Percentiles rank a stretch among this genome's conserved stretches.
phyloP scores from a whole-genome alignment of 2,888 invertebrate genomes.

The Euzetes globulus region DNA sequence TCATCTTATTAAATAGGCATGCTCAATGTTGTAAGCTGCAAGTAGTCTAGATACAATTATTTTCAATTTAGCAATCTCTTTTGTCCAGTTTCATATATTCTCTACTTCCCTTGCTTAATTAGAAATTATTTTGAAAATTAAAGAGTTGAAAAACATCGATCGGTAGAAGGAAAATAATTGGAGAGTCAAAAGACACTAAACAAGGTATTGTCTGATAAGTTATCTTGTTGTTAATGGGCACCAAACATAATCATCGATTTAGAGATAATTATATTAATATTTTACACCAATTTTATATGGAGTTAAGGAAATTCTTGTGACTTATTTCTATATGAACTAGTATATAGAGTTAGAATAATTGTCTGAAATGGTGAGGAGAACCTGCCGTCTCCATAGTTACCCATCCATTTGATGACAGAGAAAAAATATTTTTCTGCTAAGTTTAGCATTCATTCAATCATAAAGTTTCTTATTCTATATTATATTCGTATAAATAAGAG shows the following conservation, averaged over 20 bases:
- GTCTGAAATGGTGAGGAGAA: background rate
- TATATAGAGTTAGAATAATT: conserved; percentile 16
- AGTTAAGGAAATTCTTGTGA: background rate
- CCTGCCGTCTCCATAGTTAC: conserved; percentile 23
- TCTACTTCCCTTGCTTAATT: no score
- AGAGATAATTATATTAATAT: background rate
- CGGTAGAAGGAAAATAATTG: no score
- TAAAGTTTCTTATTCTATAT: conserved; percentile 20
- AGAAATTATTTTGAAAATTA: no score
- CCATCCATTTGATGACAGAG: conserved; percentile 18
- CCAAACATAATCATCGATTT: background rate
- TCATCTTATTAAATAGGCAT: no score
- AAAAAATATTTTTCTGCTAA: conserved; percentile 21
- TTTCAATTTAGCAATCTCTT: no score
- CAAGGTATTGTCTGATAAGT: background rate
- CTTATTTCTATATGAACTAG: background rate
- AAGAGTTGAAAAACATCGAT: no score
- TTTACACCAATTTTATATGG: background rate
- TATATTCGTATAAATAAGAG: background rate
- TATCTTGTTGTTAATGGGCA: background rate
- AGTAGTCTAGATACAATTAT: no score
- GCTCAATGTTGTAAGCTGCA: no score
- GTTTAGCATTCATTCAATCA: conserved; percentile 27
- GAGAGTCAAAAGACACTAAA: no score
- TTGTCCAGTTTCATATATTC: no score